Evolutionary conservation across 2,888 invertebrate genomes (phyloP), one percentile per base, ranked within the genome.

Genomic region (Pandemis cinnamomeana): DNA sequence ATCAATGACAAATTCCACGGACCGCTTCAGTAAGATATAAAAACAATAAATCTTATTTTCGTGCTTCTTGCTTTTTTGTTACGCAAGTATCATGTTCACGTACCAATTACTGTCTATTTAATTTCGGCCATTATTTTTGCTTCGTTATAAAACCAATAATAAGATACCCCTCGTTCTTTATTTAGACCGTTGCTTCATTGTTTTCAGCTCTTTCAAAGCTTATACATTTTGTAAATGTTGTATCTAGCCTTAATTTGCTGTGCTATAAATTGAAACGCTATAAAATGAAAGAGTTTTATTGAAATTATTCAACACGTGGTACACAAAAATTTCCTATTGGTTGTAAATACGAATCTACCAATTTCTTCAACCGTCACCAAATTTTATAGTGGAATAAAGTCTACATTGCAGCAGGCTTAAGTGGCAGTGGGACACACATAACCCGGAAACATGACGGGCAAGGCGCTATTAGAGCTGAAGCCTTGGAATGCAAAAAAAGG

Each of bases 121-220:
- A 64, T 64, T 48, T 36, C 64, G n/a, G 48, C 64, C 58, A 58
- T 58, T 58, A 58, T 58, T 58, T 58, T 58, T 58, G 27, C 27
- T 58, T 58, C 27, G 5, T 11, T 58, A 20, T 10, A 58, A 58
- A 55, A 58, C 11, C 10, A 11, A 58, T 27, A 58, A 11, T 20
- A 58, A 58, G 10, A 58, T 58, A 20, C 27, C 11, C 3, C 11
- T 20, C 11, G 27, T 58, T 55, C 15, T 1, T 55, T 55, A 10
- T 27, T 10, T 10, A 20, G 58, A 8, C 15, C 53, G 53, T 55
- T 55, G 15, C 15, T 15, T 55, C 4, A 10, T 46, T 46, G 11
- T 46, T 46, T 46, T 46, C 46, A 46, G 10, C 11, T 10, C 51
- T 51, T n/a, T 11, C n/a, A 51, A 51, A n/a, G n/a, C 11, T 10